Evolutionary conservation across 92 coral and sea anemone species (phyloP), one percentile per base, ranked within the genome.

Genomic region (Micromussa lordhowensis): DNA sequence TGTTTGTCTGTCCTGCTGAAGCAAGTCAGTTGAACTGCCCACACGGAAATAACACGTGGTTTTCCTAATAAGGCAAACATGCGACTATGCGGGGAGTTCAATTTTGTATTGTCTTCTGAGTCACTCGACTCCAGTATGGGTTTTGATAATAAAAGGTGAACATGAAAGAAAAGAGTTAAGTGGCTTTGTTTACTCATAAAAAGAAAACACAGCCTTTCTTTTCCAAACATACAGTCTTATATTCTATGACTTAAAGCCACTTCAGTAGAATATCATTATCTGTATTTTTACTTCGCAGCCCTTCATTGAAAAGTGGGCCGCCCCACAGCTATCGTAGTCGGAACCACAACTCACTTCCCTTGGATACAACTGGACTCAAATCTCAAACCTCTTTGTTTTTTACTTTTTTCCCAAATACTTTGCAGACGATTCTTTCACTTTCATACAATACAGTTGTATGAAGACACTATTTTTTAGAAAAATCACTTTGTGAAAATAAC

Each of bases 31-130:
- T 79, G 5, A 55, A 29, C 48, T 79, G 66, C 68, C 49, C 40
- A 79, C 40, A 14, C 29, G 36, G 30, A 79, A 0, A 57, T 40
- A 34, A 31, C 82, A 79, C 82, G 68, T 79, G 82, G 68, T 26
- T 79, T 55, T 31, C 82, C 82, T 79, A 22, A 53, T 79, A 51
- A 54, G 66, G 82, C 1, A 79, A 32, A 29, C 18, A 8, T 30
- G 34, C 63, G 44, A 28, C 18, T 22, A 28, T 21, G 26, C 21
- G 21, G 38, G 38, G 69, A 79, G 57, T 38, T 17, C 55, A 36
- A 30, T 18, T 66, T 66, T 4, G 29, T 61, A 61, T n/a, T 66
- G 71, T 28, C 26, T 26, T 31, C 14, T 66, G 34, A 14, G 32
- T 26, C 17, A 26, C 26, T 22, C 29, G 26, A 61, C 26, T 24